These are phyloP conservation scores for Arnoldichthys spilopterus DNA, from an alignment of 2,797 vertebrate genomes.

Conservation along the genomic window DNA sequence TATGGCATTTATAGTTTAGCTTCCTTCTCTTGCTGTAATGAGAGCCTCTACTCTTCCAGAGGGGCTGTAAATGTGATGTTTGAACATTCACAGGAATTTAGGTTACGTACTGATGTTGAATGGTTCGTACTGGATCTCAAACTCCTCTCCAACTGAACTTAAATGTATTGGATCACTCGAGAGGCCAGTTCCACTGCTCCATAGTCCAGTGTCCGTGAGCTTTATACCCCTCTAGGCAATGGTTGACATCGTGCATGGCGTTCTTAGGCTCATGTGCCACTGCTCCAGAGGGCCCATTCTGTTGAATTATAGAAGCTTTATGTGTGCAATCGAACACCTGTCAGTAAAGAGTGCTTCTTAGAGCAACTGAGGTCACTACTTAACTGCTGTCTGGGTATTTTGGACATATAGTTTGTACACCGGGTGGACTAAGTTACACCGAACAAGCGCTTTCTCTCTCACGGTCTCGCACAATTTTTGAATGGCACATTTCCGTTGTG, in stretches of 20 bases:
- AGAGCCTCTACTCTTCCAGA: too few species aligned
- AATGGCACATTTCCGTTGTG: constrained; percentile 23
- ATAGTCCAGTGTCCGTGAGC: not conserved
- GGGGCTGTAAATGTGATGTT: not conserved
- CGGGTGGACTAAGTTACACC: too few species aligned
- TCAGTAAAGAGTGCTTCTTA: not conserved
- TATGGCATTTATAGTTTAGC: too few species aligned
- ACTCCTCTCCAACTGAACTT: not conserved
- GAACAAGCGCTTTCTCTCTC: not conserved
- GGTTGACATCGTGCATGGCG: not conserved
- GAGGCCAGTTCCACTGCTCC: not conserved
- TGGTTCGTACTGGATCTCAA: not conserved
- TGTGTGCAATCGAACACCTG: not conserved
- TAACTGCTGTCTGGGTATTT: too few species aligned
- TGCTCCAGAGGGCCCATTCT: not conserved
- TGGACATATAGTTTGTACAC: too few species aligned
- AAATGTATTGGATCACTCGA: not conserved
- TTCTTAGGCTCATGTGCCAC: not conserved
- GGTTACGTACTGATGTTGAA: not conserved
- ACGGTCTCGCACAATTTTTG: not conserved
- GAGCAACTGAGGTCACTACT: not conserved
- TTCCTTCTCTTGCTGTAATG: too few species aligned
- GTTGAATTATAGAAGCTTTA: not conserved
- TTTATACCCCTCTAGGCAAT: not conserved
- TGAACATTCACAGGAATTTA: too few species aligned